These are phyloP conservation scores for Drosophila birchii DNA, from an alignment of 2,888 invertebrate genomes.

Conservation along the genomic window DNA sequence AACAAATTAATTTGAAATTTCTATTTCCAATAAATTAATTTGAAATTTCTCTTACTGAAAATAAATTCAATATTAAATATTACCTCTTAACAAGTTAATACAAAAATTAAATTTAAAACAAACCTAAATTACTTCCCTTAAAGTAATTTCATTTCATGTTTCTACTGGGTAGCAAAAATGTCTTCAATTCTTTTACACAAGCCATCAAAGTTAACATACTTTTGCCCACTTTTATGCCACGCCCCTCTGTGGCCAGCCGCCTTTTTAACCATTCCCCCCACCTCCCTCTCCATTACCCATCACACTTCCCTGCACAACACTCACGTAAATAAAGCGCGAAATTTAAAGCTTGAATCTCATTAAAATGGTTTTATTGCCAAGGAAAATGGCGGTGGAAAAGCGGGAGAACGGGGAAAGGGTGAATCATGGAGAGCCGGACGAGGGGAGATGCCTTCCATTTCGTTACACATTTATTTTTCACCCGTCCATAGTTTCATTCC, in stretches of 20 bases:
- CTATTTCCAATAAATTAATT: no score
- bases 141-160: background rate
- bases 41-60: no score
- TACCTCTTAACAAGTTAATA: no score
- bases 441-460: slow-evolving; percentile 61
- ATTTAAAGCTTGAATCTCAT: slow-evolving; percentile 79
- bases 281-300: background rate
- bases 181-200: background rate
- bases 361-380: slow-evolving; percentile 75
- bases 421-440: background rate
- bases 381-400: slow-evolving; percentile 10
- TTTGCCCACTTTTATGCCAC: slow-evolving; percentile 36
- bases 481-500: slow-evolving; percentile 74
- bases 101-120: background rate
- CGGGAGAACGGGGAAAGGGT: slow-evolving; percentile 1
- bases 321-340: slow-evolving; percentile 76
- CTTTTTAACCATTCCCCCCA: background rate
- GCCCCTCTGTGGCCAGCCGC: slow-evolving; percentile 27
- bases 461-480: slow-evolving; percentile 72
- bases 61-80: no score
- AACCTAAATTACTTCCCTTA: background rate
- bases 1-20: no score
- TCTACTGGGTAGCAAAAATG: slow-evolving; percentile 4
- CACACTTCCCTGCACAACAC: slow-evolving; percentile 44
- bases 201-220: slow-evolving; percentile 24